Evolutionary conservation across 2,888 invertebrate genomes (phyloP).

Genomic region (Orchesella flavescens): DNA sequence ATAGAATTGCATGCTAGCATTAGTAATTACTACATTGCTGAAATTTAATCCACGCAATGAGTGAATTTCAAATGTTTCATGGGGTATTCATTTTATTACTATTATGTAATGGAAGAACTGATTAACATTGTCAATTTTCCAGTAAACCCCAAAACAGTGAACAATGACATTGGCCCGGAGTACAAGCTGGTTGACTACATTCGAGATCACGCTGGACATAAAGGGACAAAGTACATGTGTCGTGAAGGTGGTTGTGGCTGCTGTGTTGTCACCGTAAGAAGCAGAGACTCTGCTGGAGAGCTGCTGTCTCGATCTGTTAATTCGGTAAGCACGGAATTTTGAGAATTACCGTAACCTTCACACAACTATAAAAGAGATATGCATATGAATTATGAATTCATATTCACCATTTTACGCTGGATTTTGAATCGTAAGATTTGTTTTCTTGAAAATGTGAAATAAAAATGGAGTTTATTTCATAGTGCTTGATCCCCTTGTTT

Average conservation of each 20-base stretch:
- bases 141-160: constrained; percentile 30
- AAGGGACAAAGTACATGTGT: constrained; percentile 70
- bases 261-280: constrained; percentile 74
- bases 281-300: constrained; percentile 73
- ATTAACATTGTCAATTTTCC: background rate
- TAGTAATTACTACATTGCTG: too few relatives aligned
- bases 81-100: too few relatives aligned
- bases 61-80: background rate
- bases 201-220: constrained; percentile 61
- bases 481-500: constrained; percentile 81
- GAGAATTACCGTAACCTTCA: background rate
- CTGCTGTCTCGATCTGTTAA: constrained; percentile 79
- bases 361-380: too few relatives aligned
- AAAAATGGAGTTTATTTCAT: too few relatives aligned
- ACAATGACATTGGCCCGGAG: constrained; percentile 48
- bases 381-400: background rate
- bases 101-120: too few relatives aligned
- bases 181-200: constrained; percentile 69
- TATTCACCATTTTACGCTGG: too few relatives aligned
- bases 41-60: too few relatives aligned
- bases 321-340: constrained; percentile 77
- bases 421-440: too few relatives aligned
- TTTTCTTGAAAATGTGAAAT: too few relatives aligned
- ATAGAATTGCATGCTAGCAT: background rate
- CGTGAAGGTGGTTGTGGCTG: constrained; percentile 83